Evolutionary conservation across 1,140 invertebrate genomes (phyloP), one percentile per base, ranked within the genome.

Genomic region (Subanguina moxae): DNA sequence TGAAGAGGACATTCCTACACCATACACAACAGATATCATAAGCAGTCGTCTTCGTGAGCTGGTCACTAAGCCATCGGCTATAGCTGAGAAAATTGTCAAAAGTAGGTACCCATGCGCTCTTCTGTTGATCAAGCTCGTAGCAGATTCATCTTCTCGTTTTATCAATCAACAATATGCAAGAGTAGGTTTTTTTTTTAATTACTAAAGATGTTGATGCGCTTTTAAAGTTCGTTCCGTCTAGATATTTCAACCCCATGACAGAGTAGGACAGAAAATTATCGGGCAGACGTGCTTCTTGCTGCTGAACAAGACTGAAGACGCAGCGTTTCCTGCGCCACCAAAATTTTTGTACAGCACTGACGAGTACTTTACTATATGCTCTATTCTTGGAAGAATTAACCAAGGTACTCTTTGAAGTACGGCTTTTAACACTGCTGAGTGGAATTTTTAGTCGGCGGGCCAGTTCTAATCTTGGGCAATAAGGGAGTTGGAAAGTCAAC

Each of bases 401-500:
- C 27, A 7, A 13, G 58, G 58, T 61, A 61, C 27, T 21, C 27
- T 52, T 52, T 7, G 8, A 21, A 52, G 23, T 52, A 8, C 17
- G 23, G 3, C 3, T 3, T 25, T 3, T 1, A 52, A 38, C 32
- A 38, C 11, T 52, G 17, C 15, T 19, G 17, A 21, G 17, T 8
- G n/a, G n/a, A 8, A 15, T 25, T 64, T 62, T 27, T 62, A 68
- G 66, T 48, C 21, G 42, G 23, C 19, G 58, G 66, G 19, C 32
- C 59, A n/a, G 23, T 56, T 57, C 45, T 59, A 23, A 63, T 74
- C 32, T 15, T 48, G 23, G 69, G 69, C 28, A 71, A 73, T 63
- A 71, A 71, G 63, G 69, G 69, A 13, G 67, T 71, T 42, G 69
- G 69, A 13, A 71, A 71, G 25, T 71, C 69, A 19, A 74, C 69